Evolutionary conservation across 2,888 invertebrate species (phyloP).

Genomic region (Pollenia griseotomentosa): DNA sequence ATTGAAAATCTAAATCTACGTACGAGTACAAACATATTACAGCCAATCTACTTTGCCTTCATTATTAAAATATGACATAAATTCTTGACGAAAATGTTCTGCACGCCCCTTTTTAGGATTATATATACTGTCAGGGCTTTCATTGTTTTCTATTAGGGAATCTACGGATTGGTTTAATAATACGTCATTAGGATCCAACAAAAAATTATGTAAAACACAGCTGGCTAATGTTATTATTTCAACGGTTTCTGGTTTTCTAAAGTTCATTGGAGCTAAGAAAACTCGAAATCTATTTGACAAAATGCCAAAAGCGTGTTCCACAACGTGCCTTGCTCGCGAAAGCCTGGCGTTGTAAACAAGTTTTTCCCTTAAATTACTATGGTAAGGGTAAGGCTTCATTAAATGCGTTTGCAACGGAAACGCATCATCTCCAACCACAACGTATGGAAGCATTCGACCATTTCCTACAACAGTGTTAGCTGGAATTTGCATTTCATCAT

Average conservation of each 20-base stretch:
- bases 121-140: too few species aligned
- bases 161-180: too few species aligned
- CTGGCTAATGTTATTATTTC: not conserved
- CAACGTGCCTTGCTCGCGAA: too few species aligned
- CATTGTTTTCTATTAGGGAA: too few species aligned
- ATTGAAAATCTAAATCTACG: too few species aligned
- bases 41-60: too few species aligned
- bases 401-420: constrained; percentile 60
- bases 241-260: not conserved
- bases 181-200: not conserved
- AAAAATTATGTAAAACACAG: constrained; percentile 7
- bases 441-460: not conserved
- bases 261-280: too few species aligned
- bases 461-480: constrained; percentile 43
- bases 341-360: not conserved
- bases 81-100: too few species aligned
- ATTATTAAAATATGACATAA: too few species aligned
- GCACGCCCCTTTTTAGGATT: too few species aligned
- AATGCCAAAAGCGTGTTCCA: constrained; percentile 18
- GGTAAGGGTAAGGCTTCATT: constrained; percentile 58
- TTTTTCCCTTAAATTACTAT: constrained; percentile 22
- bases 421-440: constrained; percentile 66
- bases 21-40: too few species aligned
- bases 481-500: not conserved
- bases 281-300: constrained; percentile 3